Conservation (phyloP, 2,888 invertebrate genomes). For the Nomada ruficornis region DNA sequence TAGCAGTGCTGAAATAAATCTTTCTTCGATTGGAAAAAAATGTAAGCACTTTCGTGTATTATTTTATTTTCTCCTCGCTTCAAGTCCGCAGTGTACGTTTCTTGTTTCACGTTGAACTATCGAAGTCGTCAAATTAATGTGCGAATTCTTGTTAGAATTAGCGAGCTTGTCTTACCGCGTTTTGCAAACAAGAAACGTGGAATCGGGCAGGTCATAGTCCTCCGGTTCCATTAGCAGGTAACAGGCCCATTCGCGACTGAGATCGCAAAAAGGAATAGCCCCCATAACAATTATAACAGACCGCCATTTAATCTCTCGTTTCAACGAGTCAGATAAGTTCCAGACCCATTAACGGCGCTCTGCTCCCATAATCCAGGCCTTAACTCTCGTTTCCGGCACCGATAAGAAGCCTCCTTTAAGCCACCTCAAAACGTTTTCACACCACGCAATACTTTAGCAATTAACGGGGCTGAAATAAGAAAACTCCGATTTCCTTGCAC, state of each 20-base stretch:
- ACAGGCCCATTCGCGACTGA: background rate
- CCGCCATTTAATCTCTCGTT: conserved; percentile 76
- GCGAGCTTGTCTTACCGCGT: background rate
- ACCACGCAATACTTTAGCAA: background rate
- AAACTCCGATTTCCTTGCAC: background rate
- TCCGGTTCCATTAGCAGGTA: conserved; percentile 1
- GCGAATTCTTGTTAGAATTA: background rate
- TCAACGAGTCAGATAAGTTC: conserved; percentile 43
- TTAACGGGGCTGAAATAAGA: background rate
- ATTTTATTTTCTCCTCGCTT: no score
- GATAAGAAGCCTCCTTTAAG: conserved; percentile 44
- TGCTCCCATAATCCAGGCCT: conserved; percentile 26
- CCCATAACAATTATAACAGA: conserved; percentile 77
- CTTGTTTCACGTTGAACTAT: no score
- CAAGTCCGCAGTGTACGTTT: no score
- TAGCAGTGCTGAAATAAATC: no score
- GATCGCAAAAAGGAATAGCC: conserved; percentile 12
- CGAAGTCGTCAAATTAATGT: no score
- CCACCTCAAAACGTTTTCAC: conserved; percentile 35
- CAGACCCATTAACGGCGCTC: conserved; percentile 48
- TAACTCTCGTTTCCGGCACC: conserved; percentile 47
- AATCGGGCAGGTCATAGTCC: background rate
- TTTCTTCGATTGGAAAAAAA: no score
- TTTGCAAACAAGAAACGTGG: background rate
- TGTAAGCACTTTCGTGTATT: no score